A percentile compares a stretch with the other conserved stretches of the same genome.
These are phyloP conservation scores for Florisuga fusca DNA, from an alignment of 2,797 vertebrate species.

Conservation along the genomic window DNA sequence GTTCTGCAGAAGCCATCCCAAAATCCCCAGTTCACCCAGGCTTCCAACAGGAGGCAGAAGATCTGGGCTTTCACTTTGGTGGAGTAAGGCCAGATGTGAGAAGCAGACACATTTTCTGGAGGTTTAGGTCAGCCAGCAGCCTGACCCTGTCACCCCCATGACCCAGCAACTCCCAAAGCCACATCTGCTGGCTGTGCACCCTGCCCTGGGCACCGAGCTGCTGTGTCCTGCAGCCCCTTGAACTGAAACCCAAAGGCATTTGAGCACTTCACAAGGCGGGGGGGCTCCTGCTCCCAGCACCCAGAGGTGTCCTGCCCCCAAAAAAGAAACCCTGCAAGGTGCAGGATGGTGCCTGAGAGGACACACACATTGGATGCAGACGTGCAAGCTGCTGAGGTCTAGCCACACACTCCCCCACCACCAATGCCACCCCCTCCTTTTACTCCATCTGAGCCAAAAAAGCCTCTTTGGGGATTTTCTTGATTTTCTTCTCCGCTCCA, in stretches of 20 bases:
- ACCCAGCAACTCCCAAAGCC: neutral
- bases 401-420: accelerated
- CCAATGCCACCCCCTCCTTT: neutral
- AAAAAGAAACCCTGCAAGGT: neutral
- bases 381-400: neutral
- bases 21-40: neutral
- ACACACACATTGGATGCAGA: neutral
- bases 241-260: neutral
- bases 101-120: neutral
- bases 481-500: neutral
- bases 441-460: neutral
- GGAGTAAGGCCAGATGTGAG: neutral
- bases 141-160: neutral
- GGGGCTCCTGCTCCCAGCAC: neutral
- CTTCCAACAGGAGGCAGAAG: neutral
- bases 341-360: neutral
- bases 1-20: neutral
- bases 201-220: neutral
- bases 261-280: neutral
- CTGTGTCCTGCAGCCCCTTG: accelerated
- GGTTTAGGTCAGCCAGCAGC: neutral
- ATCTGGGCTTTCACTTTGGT: neutral
- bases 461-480: neutral
- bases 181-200: neutral
- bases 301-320: neutral